Percentiles rank a stretch among this genome's conserved stretches.
Evolutionary conservation across 2,113 vertebrate species (phyloP).

Genomic region (Alethe castanea): DNA sequence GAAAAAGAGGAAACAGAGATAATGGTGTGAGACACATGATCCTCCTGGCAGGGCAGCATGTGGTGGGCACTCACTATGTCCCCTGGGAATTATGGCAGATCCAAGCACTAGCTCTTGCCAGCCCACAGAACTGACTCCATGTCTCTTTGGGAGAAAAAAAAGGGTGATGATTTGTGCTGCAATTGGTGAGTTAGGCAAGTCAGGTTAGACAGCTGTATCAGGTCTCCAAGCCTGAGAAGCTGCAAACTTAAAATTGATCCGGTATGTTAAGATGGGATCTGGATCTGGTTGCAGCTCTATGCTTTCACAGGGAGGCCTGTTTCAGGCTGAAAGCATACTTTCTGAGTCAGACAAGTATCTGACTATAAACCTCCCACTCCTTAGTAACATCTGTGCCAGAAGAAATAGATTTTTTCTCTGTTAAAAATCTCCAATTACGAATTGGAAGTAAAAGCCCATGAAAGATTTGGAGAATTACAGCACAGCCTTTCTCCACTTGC

Average conservation of each 20-base stretch:
- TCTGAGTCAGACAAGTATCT: neutral
- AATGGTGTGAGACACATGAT: neutral
- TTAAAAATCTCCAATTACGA: neutral
- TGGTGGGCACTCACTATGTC: neutral
- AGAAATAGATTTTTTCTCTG: neutral
- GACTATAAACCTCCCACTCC: neutral
- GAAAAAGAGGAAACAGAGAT: neutral
- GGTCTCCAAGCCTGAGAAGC: neutral
- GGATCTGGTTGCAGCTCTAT: neutral
- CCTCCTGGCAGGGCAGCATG: neutral
- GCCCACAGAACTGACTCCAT: neutral
- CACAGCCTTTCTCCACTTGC: neutral
- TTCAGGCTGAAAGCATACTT: neutral
- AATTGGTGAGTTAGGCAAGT: neutral
- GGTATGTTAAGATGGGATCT: rapidly evolving
- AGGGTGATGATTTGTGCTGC: neutral
- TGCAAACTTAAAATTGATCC: neutral
- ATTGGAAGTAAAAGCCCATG: neutral
- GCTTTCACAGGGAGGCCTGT: neutral
- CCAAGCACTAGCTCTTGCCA: neutral
- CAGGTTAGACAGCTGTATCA: neutral
- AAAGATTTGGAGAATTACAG: neutral
- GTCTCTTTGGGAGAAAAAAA: neutral
- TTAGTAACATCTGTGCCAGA: neutral
- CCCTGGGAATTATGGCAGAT: neutral